Evolutionary conservation across 2,113 vertebrate species (phyloP).

Genomic region (Vicugna pacos): DNA sequence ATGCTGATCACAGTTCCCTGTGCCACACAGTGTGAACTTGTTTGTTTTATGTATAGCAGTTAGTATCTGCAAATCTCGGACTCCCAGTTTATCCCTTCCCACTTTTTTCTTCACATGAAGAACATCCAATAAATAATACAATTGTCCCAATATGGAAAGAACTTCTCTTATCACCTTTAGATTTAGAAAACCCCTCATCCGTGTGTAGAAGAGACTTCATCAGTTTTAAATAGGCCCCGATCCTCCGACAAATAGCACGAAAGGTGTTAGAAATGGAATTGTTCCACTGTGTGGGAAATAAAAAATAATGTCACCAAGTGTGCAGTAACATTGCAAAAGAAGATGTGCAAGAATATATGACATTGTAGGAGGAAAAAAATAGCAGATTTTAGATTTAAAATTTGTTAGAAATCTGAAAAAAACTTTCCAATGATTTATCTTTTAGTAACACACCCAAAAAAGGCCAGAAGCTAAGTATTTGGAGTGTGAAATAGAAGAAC

Average conservation of each 20-base stretch:
- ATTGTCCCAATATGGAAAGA: background rate
- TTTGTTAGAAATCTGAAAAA: background rate
- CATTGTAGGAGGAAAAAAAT: background rate
- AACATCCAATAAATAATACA: background rate
- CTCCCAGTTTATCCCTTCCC: too few relatives aligned
- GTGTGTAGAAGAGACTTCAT: background rate
- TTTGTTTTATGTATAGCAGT: too few relatives aligned
- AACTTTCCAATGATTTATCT: background rate
- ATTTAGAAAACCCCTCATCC: background rate
- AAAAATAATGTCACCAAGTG: slow-evolving; percentile 25
- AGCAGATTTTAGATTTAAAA: background rate
- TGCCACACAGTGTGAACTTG: too few relatives aligned
- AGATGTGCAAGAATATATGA: background rate
- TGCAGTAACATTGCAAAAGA: background rate
- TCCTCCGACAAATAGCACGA: background rate
- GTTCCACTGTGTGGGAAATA: slow-evolving; percentile 16
- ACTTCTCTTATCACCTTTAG: background rate
- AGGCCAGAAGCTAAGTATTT: slow-evolving; percentile 20
- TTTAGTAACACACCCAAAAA: background rate
- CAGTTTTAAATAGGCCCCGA: background rate
- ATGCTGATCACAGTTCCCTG: too few relatives aligned
- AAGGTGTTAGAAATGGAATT: slow-evolving; percentile 14
- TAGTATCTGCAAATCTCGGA: too few relatives aligned
- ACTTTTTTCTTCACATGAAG: background rate
- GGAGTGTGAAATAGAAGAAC: background rate